Conservation (phyloP, 2,888 invertebrate species). For the Nemurella pictetii region DNA sequence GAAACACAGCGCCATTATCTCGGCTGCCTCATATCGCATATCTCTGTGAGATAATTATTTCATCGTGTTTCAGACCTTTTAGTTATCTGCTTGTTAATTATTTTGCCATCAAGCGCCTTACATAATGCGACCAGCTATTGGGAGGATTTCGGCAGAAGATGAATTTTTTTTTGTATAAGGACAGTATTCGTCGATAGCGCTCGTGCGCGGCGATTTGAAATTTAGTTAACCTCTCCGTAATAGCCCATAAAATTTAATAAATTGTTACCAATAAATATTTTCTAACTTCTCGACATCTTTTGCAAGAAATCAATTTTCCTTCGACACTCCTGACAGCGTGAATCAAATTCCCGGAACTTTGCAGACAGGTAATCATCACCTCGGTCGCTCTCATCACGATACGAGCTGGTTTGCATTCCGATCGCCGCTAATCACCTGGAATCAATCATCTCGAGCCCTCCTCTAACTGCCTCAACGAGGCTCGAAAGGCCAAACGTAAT, state of each 20-base stretch:
- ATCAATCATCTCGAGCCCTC: not conserved
- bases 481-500: not conserved
- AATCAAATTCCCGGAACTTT: not conserved
- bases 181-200: not conserved
- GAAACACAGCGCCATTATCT: not conserved
- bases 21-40: not conserved
- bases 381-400: not conserved
- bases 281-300: not conserved
- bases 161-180: not conserved
- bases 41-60: not conserved
- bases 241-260: not conserved
- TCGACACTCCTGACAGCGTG: not conserved
- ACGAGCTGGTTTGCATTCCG: no score
- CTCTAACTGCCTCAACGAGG: not conserved
- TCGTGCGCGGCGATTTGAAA: not conserved
- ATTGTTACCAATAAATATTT: not conserved
- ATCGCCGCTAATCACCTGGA: no score
- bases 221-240: not conserved
- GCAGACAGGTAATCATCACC: not conserved
- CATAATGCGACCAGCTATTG: not conserved
- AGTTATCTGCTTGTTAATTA: not conserved
- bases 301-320: not conserved
- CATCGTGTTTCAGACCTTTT: not conserved
- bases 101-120: not conserved
- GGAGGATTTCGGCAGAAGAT: not conserved